phyloP scores from a whole-genome alignment of 2,113 vertebrate genomes.

The Danio rerio region GRCz12tu NC_133180.1:28475501-28476000 shows the following conservation, averaged over 20 bases:
- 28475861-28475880: too few species aligned
- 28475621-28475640: background rate
- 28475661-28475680: background rate
- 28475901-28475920: too few species aligned
- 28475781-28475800: background rate
- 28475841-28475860: background rate
- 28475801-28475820: background rate
- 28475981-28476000: too few species aligned
- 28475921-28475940: too few species aligned
- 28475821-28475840: background rate
- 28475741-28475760: background rate
- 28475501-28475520: too few species aligned
- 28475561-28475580: too few species aligned
- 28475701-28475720: background rate
- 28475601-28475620: background rate
- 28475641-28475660: slow-evolving; percentile 6
- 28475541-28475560: too few species aligned
- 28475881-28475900: too few species aligned
- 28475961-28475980: too few species aligned
- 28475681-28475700: slow-evolving; percentile 11
- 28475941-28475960: too few species aligned
- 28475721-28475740: slow-evolving; percentile 6
- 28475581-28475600: background rate
- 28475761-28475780: background rate
- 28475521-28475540: too few species aligned